Evolutionary conservation across 2,888 invertebrate genomes (phyloP).

Genomic region (Plemyria rubiginata): DNA sequence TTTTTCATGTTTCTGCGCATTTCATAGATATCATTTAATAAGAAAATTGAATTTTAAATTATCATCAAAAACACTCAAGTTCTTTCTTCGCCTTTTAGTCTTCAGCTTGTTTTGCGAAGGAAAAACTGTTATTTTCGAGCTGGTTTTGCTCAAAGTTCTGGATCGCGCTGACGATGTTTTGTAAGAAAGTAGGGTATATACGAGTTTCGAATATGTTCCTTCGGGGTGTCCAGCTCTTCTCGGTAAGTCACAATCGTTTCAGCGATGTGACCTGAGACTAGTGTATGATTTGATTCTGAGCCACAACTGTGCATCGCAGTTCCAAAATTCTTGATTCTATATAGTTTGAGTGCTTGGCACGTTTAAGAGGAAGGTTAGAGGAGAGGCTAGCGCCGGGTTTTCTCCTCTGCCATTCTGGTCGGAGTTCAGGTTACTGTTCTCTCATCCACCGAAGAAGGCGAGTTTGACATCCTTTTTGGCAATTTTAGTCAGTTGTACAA

Average conservation of each 20-base stretch:
- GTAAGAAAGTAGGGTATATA: conserved; percentile 9
- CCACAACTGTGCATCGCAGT: conserved; percentile 52
- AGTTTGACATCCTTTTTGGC: conserved; percentile 62
- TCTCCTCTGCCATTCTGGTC: conserved; percentile 54
- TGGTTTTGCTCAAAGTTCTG: conserved; percentile 23
- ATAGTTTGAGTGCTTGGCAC: conserved; percentile 50
- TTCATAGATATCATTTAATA: not conserved
- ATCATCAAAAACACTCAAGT: conserved; percentile 1
- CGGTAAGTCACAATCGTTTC: conserved; percentile 59
- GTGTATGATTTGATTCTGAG: conserved; percentile 45
- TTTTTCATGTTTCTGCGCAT: not conserved
- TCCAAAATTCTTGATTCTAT: conserved; percentile 48
- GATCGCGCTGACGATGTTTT: conserved; percentile 54
- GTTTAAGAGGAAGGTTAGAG: conserved; percentile 47
- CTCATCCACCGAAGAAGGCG: conserved; percentile 68
- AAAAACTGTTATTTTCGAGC: not conserved
- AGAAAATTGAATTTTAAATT: not conserved
- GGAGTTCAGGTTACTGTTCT: conserved; percentile 78
- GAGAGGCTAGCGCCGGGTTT: conserved; percentile 61
- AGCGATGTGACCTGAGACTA: conserved; percentile 47
- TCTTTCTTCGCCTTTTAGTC: not conserved
- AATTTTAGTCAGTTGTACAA: not conserved
- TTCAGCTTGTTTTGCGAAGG: not conserved
- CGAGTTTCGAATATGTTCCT: not conserved
- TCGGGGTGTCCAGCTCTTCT: conserved; percentile 70